A percentile compares a stretch with the other conserved stretches of the same genome.
phyloP scores from a whole-genome alignment of 2,113 vertebrate genomes.

The Parus major region DNA sequence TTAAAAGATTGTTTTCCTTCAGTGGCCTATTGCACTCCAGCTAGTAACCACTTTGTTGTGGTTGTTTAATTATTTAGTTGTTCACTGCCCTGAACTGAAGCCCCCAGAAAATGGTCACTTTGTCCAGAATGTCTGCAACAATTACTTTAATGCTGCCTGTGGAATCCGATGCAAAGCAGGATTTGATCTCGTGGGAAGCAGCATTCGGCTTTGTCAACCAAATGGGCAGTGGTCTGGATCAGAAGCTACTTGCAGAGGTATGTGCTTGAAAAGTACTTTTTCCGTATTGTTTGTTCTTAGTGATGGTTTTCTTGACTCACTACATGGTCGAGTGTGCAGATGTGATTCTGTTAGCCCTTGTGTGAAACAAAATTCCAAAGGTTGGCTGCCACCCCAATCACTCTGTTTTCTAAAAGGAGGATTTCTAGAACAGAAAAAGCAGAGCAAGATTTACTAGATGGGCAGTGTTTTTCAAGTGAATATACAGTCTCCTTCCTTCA shows the following conservation, averaged over 20 bases:
- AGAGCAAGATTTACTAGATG: background rate
- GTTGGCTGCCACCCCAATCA: background rate
- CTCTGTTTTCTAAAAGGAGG: background rate
- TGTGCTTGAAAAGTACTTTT: background rate
- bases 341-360: background rate
- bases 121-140: slow-evolving; percentile 92
- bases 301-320: background rate
- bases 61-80: slow-evolving; percentile 75
- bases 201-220: slow-evolving; percentile 90
- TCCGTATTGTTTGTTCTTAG: background rate
- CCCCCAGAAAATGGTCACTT: slow-evolving; percentile 94
- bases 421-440: background rate
- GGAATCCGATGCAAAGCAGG: slow-evolving; percentile 89
- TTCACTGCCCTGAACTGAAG: slow-evolving; percentile 84
- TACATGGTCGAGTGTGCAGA: background rate
- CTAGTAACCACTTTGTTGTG: background rate
- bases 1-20: background rate
- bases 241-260: slow-evolving; percentile 87
- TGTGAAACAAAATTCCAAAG: background rate
- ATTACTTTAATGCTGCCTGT: slow-evolving; percentile 92
- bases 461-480: background rate
- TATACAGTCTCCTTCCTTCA: background rate
- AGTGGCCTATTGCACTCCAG: background rate
- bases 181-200: slow-evolving; percentile 89
- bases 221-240: slow-evolving; percentile 89